Conservation (phyloP, 2,888 invertebrate species). For the Unio delphinus region DNA sequence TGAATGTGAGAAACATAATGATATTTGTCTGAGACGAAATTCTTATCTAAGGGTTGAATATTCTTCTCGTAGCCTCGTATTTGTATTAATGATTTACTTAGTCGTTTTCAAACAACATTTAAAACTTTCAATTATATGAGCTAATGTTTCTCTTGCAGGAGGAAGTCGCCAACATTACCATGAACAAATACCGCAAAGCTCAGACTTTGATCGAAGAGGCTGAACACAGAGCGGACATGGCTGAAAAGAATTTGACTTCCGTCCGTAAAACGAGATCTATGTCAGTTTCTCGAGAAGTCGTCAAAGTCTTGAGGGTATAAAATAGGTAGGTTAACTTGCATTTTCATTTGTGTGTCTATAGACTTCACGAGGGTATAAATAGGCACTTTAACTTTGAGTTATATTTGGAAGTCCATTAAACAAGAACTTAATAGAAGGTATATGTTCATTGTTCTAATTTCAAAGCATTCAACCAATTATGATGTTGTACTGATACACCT, state of each 20-base stretch:
- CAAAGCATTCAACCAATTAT: too few species aligned
- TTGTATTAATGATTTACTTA: too few species aligned
- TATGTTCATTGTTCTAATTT: too few species aligned
- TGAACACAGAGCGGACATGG: conserved; percentile 68
- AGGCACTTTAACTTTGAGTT: too few species aligned
- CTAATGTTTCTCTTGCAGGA: conserved; percentile 55
- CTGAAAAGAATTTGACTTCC: conserved; percentile 65
- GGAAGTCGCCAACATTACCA: conserved; percentile 70
- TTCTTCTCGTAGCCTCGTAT: too few species aligned
- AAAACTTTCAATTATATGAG: not conserved
- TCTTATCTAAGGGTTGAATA: too few species aligned
- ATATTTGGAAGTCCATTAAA: too few species aligned
- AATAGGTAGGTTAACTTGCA: conserved; percentile 12
- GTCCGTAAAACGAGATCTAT: conserved; percentile 66
- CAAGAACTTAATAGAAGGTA: too few species aligned
- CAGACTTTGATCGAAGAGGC: conserved; percentile 69
- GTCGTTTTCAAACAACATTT: not conserved
- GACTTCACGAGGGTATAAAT: not conserved
- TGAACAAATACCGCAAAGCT: conserved; percentile 72
- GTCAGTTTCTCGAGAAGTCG: conserved; percentile 69
- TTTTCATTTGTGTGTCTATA: not conserved
- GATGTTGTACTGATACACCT: too few species aligned
- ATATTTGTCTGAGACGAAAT: too few species aligned
- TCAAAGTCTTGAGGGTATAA: conserved; percentile 59
- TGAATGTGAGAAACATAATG: too few species aligned